Evolutionary conservation across 1,140 invertebrate species (phyloP).

Genomic region (Mycetomoellerius zeteki): DNA sequence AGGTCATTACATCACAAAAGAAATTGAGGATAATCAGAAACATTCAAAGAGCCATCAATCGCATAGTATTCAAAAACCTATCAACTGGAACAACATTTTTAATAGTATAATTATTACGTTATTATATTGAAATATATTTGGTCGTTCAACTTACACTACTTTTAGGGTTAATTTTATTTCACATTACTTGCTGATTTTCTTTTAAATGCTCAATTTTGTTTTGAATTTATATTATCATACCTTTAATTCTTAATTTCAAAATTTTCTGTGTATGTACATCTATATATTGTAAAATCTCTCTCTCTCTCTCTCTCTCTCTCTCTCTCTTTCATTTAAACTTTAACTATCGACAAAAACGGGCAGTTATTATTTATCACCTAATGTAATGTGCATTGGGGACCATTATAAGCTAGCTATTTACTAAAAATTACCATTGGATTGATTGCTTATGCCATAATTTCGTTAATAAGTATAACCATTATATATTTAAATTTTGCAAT

Average conservation of each 20-base stretch:
- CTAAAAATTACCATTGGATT: too few species aligned
- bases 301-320: too few species aligned
- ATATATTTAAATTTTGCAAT: background rate
- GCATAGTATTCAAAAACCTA: background rate
- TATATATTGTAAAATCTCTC: too few species aligned
- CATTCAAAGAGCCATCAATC: constrained; percentile 75
- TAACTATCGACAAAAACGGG: too few species aligned
- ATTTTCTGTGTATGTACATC: background rate
- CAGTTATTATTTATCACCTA: too few species aligned
- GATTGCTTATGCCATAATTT: too few species aligned
- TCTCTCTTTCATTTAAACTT: too few species aligned
- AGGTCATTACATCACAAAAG: constrained; percentile 76
- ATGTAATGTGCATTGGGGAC: too few species aligned
- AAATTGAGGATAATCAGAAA: constrained; percentile 77
- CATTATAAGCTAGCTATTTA: too few species aligned
- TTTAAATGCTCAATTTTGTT: background rate
- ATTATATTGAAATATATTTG: background rate
- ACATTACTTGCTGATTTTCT: background rate
- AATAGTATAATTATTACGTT: constrained; percentile 37
- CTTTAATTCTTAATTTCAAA: constrained; percentile 8
- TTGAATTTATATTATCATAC: background rate
- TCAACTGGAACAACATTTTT: constrained; percentile 10
- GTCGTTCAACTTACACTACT: background rate
- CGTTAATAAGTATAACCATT: too few species aligned
- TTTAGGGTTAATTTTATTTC: background rate